Conservation (phyloP, 2,888 invertebrate species). For the Coelopa pilipes region DNA sequence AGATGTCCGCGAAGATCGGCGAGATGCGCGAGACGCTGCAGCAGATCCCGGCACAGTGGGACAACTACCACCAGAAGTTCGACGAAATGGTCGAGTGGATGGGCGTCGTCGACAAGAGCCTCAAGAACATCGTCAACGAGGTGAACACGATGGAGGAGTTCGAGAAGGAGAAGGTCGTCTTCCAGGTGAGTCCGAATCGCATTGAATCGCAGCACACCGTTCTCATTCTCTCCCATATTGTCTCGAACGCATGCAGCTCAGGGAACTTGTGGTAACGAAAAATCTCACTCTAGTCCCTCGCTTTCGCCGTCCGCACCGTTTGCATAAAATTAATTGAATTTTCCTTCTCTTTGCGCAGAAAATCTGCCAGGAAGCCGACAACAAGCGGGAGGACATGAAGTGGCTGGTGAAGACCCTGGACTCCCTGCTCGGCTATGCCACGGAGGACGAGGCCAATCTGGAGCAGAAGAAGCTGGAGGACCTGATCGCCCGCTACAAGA, state of each 20-base stretch:
- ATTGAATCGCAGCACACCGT: background rate
- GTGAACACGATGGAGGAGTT: conserved; percentile 89
- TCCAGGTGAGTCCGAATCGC: conserved; percentile 76
- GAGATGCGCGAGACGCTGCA: conserved; percentile 78
- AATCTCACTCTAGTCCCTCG: too few species aligned
- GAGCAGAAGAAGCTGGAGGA: conserved; percentile 87
- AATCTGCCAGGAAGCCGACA: conserved; percentile 90
- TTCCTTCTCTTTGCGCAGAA: conserved; percentile 70
- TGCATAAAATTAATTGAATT: conserved; percentile 1
- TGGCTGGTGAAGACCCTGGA: conserved; percentile 94
- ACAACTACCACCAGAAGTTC: conserved; percentile 83
- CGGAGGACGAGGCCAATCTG: conserved; percentile 80
- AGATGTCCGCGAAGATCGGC: conserved; percentile 77
- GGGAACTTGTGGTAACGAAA: conserved; percentile 67
- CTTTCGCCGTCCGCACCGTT: too few species aligned
- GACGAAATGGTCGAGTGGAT: conserved; percentile 89
- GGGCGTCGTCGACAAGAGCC: conserved; percentile 85
- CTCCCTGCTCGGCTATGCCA: conserved; percentile 82
- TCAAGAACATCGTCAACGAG: conserved; percentile 85
- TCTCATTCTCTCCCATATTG: conserved; percentile 8
- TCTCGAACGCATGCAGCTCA: conserved; percentile 63
- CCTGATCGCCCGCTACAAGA: conserved; percentile 88
- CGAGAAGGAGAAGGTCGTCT: conserved; percentile 87
- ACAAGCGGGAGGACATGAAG: conserved; percentile 92
- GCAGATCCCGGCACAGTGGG: conserved; percentile 92